phyloP scores from a whole-genome alignment of 2,797 vertebrate species.

The Bradypodion ventrale region DNA sequence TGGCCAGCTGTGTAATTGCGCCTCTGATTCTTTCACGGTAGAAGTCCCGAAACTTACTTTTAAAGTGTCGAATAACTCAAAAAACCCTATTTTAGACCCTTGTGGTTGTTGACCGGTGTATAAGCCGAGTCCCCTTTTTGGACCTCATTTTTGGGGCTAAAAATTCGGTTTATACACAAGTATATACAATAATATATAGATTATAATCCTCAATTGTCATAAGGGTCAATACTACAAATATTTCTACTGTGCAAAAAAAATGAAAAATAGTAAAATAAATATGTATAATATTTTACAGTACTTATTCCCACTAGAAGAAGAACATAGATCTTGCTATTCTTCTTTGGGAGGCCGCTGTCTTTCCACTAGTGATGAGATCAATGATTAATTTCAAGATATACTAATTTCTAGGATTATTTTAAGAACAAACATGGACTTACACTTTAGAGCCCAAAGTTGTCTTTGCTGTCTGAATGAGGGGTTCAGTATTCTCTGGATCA shows the following conservation, averaged over 20 bases:
- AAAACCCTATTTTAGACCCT: too few species aligned
- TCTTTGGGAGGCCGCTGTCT: neutral
- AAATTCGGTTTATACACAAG: too few species aligned
- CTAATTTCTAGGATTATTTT: neutral
- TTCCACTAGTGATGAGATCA: neutral
- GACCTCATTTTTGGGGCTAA: too few species aligned
- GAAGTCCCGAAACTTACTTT: too few species aligned
- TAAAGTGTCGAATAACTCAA: too few species aligned
- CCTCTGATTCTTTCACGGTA: too few species aligned
- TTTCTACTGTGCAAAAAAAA: neutral
- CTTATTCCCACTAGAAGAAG: neutral
- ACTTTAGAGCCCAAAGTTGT: conserved; percentile 98
- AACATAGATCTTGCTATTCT: neutral
- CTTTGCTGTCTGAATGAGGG: conserved; percentile 96
- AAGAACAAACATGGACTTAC: conserved; percentile 74
- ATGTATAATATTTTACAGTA: neutral
- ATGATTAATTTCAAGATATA: accelerated
- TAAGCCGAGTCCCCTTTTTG: too few species aligned
- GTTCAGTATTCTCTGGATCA: conserved; percentile 86
- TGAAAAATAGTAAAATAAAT: neutral
- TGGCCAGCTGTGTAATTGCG: too few species aligned
- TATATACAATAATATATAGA: too few species aligned
- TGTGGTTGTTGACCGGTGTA: too few species aligned
- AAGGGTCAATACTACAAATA: neutral
- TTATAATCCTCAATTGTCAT: too few species aligned